Conservation (phyloP, 1,140 invertebrate species). For the Oryctes rhinoceros region DNA sequence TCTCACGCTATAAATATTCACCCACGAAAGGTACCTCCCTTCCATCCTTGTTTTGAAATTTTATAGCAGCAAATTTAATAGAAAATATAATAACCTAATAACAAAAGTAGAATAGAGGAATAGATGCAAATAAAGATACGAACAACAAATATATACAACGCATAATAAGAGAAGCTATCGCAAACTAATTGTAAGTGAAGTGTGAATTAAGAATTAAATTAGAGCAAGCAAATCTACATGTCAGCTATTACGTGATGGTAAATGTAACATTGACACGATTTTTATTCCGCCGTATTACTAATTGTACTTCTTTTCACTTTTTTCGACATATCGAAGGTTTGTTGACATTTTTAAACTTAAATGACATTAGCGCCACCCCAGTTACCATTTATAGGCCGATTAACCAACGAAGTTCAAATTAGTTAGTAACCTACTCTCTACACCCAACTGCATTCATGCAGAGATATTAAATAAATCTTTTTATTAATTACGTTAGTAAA, state of each 20-base stretch:
- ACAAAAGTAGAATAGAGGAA: no score
- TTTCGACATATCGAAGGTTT: not conserved
- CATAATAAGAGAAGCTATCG: no score
- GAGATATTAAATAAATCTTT: not conserved
- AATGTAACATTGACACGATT: not conserved
- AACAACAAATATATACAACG: no score
- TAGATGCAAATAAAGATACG: no score
- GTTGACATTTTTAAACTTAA: not conserved
- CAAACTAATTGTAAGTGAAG: no score
- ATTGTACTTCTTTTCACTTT: conserved; percentile 19
- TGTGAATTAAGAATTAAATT: no score
- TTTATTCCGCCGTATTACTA: not conserved
- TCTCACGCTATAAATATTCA: no score
- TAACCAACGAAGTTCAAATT: not conserved
- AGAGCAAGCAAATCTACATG: no score
- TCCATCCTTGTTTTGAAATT: no score
- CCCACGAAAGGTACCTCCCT: no score
- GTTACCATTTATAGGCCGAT: not conserved
- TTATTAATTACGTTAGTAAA: not conserved
- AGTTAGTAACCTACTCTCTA: not conserved
- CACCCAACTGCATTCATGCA: not conserved
- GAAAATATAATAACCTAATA: no score
- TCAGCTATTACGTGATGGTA: not conserved
- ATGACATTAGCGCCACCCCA: not conserved
- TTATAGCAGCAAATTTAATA: no score